Evolutionary conservation across 2,888 invertebrate species (phyloP).

Genomic region (Dioctria rufipes): DNA sequence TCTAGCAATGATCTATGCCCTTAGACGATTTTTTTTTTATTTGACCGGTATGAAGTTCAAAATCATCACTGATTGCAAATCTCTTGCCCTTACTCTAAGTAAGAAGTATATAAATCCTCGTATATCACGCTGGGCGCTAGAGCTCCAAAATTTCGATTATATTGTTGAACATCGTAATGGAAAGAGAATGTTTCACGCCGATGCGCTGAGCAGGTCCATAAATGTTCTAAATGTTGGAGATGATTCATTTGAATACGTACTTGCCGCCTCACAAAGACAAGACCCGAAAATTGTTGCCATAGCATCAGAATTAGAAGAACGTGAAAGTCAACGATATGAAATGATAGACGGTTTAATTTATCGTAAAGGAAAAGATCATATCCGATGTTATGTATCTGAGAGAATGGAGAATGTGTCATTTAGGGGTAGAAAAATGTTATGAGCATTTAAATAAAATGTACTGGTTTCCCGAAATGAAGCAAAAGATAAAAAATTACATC

Average conservation of each 20-base stretch:
- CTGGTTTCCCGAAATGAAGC: conserved; percentile 68
- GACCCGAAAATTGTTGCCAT: not conserved
- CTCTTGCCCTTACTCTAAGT: conserved; percentile 59
- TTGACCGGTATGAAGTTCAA: not conserved
- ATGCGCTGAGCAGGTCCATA: not conserved
- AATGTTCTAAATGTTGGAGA: not conserved
- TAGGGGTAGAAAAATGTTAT: conserved; percentile 49
- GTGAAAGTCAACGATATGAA: not conserved
- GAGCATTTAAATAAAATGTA: conserved; percentile 61
- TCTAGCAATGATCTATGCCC: conserved; percentile 62
- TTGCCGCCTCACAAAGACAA: not conserved
- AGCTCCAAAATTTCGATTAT: conserved; percentile 56
- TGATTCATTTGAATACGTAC: not conserved
- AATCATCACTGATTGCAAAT: conserved; percentile 59
- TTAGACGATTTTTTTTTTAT: conserved; percentile 39
- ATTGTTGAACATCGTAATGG: conserved; percentile 32
- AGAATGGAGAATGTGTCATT: conserved; percentile 55
- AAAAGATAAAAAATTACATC: conserved; percentile 67
- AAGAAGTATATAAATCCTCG: conserved; percentile 13
- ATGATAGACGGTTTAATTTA: not conserved
- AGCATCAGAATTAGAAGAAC: not conserved
- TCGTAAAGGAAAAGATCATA: not conserved
- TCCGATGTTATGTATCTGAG: conserved; percentile 52
- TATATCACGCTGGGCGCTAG: conserved; percentile 45
- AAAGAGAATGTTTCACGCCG: conserved; percentile 54